Conservation (phyloP, 2,113 vertebrate species). For the Sapajus apella region DNA sequence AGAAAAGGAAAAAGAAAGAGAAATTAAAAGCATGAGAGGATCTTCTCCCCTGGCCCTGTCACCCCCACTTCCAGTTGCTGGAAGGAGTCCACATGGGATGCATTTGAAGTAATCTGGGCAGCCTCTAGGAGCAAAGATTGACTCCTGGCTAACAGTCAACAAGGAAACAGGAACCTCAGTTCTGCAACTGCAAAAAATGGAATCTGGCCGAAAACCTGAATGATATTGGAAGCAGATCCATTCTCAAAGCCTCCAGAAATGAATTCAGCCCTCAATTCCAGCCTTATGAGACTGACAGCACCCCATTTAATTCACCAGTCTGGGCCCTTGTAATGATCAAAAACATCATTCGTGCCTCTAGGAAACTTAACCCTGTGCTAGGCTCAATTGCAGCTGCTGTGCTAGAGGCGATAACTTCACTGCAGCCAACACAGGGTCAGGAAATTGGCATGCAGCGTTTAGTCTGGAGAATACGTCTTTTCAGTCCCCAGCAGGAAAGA, state of each 20-base stretch:
- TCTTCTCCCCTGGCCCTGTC: background rate
- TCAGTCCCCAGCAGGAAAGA: no score
- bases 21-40: background rate
- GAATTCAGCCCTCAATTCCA: background rate
- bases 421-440: background rate
- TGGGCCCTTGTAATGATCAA: background rate
- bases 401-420: background rate
- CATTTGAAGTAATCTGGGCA: background rate
- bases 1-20: background rate
- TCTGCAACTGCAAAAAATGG: background rate
- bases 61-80: background rate
- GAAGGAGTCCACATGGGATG: background rate
- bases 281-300: background rate
- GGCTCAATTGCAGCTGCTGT: background rate
- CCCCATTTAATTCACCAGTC: background rate
- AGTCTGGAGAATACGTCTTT: background rate
- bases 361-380: background rate
- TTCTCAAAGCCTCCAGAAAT: no score
- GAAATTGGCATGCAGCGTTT: background rate
- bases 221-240: background rate
- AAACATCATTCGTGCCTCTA: background rate
- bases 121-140: background rate
- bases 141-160: background rate
- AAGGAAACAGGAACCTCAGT: background rate
- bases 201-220: background rate